Conservation (phyloP, 2,797 vertebrate species). For the Pangasius djambal region DNA sequence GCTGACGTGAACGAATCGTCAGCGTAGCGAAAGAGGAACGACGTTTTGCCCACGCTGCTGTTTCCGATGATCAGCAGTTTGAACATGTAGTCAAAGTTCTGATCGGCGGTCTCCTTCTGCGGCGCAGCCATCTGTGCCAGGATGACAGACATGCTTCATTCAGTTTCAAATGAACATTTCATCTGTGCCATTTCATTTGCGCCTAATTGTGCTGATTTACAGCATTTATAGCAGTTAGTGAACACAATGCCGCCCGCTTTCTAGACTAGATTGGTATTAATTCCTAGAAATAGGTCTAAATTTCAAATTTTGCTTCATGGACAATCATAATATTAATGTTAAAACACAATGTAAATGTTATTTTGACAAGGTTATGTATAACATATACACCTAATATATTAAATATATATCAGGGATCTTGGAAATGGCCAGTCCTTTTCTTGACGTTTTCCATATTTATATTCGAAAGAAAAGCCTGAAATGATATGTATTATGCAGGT, state of each 20-base stretch:
- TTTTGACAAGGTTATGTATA: not conserved
- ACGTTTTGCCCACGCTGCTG: conserved; percentile 87
- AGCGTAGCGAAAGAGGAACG: conserved; percentile 85
- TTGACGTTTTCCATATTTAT: not conserved
- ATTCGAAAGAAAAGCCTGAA: not conserved
- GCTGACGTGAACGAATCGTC: conserved; percentile 87
- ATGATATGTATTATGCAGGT: not conserved
- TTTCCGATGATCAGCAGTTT: conserved; percentile 86
- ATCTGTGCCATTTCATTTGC: conserved; percentile 11
- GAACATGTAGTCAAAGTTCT: conserved; percentile 90
- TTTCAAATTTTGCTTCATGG: not conserved
- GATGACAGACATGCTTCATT: not conserved
- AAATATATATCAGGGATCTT: not conserved
- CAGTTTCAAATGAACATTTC: conserved; percentile 14
- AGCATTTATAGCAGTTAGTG: not conserved
- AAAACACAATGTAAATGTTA: not conserved
- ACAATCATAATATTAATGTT: not conserved
- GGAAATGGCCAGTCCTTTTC: not conserved
- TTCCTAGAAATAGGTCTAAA: not conserved
- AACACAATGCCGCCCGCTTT: not conserved
- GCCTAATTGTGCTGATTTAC: not conserved
- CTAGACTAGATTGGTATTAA: not conserved
- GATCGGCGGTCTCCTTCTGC: conserved; percentile 85
- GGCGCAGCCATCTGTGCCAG: conserved; percentile 78
- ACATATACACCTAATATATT: not conserved